Base-by-base conservation (phyloP, 1,140 invertebrate genomes). In the Musca vetustissima region DNA sequence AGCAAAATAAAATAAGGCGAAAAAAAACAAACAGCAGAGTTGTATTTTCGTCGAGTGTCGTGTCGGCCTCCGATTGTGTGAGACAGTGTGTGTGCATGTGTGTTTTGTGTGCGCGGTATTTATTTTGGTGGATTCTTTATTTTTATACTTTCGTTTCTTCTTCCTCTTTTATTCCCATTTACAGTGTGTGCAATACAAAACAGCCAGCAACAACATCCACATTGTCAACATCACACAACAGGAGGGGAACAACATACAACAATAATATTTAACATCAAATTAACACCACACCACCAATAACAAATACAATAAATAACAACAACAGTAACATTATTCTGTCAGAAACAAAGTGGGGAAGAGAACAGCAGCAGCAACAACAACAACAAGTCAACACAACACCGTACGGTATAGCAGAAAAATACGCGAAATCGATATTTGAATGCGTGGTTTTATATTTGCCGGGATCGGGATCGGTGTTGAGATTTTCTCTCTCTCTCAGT, bases 231-330 rank as follows among this genome's bases (percentile, higher is more conserved):
- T 8, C 36, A 55, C 53, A 61, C 21, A 36, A 43, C n/a, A 36
- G 28, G 13, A 21, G 19, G 36, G 57, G 28, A 36, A 43, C 57
- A 61, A 36, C 57, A 36, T 36, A 15, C 25, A 59, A 52, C 13
- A 52, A 52, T 17, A 52, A 52, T 19, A 52, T 21, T 22, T 21
- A 19, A 19, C 17, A 19, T 52, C 17, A 52, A 59, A 61, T 61
- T 61, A 61, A 61, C 32, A 61, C 57, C 57, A 61, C 32, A 61
- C 57, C 57, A 61, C 57, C 57, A 61, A 61, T 61, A 61, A 61
- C 21, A 61, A 61, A 61, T 61, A 19, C 28, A 32, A 43, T 19
- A 19, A 43, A 59, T n/a, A 61, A 61, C 19, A 61, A 32, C 57
- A 61, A 61, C 28, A 61, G 28, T 9, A 32, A 32, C 28, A 32